Evolutionary conservation across 2,888 invertebrate genomes (phyloP).

Genomic region (Troides oblongomaculatus): DNA sequence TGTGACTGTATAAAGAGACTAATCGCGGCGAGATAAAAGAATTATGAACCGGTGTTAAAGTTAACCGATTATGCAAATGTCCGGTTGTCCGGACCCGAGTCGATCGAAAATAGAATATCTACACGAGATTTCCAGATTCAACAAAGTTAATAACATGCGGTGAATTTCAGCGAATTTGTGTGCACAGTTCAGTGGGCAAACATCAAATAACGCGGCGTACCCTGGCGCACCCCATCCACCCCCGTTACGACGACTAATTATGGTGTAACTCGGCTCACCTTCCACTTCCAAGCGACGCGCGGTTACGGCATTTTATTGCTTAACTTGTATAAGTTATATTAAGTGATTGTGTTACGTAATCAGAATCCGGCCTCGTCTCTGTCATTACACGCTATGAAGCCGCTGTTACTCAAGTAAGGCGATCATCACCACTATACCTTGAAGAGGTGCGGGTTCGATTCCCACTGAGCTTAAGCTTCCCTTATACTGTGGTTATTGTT

Average conservation of each 20-base stretch:
- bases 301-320: slow-evolving; percentile 27
- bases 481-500: no score
- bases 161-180: slow-evolving; percentile 31
- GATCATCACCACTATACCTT: no score
- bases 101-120: no score
- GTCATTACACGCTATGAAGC: no score
- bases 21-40: no score
- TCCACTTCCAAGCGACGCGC: slow-evolving; percentile 22
- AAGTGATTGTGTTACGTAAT: slow-evolving; percentile 25
- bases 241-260: slow-evolving; percentile 29
- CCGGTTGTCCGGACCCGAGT: no score
- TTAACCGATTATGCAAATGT: no score
- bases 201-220: slow-evolving; percentile 38
- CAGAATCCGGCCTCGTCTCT: slow-evolving; percentile 10
- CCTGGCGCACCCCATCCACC: not conserved
- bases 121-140: slow-evolving; percentile 26
- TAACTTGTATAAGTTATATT: slow-evolving; percentile 22
- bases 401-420: no score
- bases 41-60: no score
- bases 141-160: slow-evolving; percentile 40
- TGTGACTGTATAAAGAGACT: no score
- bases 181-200: slow-evolving; percentile 38
- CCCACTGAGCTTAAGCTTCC: no score
- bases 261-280: slow-evolving; percentile 28
- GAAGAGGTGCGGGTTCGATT: no score